phyloP scores from a whole-genome alignment of 2,797 vertebrate genomes.

The Siniperca undulata region DNA sequence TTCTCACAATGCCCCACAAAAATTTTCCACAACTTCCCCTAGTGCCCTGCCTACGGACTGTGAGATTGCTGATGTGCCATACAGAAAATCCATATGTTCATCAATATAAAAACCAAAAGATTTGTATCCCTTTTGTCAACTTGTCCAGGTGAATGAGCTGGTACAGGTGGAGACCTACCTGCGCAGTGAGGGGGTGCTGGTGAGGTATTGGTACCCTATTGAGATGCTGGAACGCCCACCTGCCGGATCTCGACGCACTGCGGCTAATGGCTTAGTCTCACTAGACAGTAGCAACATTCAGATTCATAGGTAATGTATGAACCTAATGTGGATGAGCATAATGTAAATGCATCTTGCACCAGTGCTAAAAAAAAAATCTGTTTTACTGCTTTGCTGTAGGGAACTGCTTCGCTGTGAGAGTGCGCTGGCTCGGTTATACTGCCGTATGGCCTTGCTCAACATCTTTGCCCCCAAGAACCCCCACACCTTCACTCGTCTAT shows the following conservation, averaged over 20 bases:
- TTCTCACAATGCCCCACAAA: no score
- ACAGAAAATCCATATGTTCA: neutral
- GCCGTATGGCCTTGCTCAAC: constrained; percentile 96
- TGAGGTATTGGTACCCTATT: constrained; percentile 99
- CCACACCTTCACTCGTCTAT: constrained; percentile 96
- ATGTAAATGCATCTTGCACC: neutral
- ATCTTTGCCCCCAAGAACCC: constrained; percentile 97
- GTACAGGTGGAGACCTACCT: constrained; percentile 98
- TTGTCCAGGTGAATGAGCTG: constrained; percentile 92
- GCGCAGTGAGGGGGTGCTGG: constrained; percentile 96
- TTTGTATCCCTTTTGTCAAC: neutral
- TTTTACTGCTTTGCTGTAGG: constrained; percentile 77
- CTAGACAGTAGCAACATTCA: constrained; percentile 98
- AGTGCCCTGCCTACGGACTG: neutral
- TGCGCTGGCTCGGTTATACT: constrained; percentile 93
- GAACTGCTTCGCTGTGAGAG: constrained; percentile 96
- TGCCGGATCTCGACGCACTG: constrained; percentile 94
- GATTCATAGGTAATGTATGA: constrained; percentile 91
- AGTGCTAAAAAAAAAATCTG: neutral
- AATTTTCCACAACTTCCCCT: neutral
- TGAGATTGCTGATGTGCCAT: no score
- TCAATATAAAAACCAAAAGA: neutral
- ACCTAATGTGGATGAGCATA: neutral
- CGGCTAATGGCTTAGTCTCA: constrained; percentile 96
- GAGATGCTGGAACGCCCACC: constrained; percentile 97